Evolutionary conservation across 2,797 vertebrate genomes (phyloP), one percentile per base, ranked within the genome.

Genomic region (Mallotus villosus): DNA sequence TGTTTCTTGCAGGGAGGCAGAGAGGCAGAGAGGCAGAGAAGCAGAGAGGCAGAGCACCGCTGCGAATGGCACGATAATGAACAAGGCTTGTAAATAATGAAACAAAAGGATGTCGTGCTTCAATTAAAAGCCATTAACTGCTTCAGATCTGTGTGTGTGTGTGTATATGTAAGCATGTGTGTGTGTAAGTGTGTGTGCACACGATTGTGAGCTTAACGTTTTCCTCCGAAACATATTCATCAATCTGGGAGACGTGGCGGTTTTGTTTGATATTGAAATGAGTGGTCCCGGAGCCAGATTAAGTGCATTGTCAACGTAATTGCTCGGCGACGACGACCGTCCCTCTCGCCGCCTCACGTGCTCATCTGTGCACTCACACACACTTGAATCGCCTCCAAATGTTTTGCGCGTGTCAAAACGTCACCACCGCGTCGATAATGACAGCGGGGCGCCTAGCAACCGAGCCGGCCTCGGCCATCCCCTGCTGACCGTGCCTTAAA

Each of bases 1-100:
- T 90, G 84, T 85, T 84, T 79, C 58, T 75, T 55, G 70, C 75
- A 67, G 68, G 73, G 73, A 79, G 79, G 80, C 72, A 19, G 82
- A 80, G 83, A 74, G 59, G 75, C 11, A 67, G 19, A 71, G 78
- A n/a, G n/a, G 70, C 75, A 67, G 68, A 72, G 73, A 79, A 78
- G 80, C 72, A 19, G 82, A 80, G 83, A 74, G 59, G 75, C 11
- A 67, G 19, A 71, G 78, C 75, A 71, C 78, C 78, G 72, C 75
- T 71, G 67, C 68, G 80, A 82, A 83, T 78, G 80, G 80, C 75
- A 49, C 75, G 82, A 80, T 88, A 92, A 91, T 85, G 84, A 90
- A 78, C 73, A 70, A 11, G 63, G 81, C 82, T 84, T 83, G 82
- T 91, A 90, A 90, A 91, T 91, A 89, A 92, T 90, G 84, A 90